Conservation (phyloP, 2,797 vertebrate species). For the Sebastiscus albofasciatus region DNA sequence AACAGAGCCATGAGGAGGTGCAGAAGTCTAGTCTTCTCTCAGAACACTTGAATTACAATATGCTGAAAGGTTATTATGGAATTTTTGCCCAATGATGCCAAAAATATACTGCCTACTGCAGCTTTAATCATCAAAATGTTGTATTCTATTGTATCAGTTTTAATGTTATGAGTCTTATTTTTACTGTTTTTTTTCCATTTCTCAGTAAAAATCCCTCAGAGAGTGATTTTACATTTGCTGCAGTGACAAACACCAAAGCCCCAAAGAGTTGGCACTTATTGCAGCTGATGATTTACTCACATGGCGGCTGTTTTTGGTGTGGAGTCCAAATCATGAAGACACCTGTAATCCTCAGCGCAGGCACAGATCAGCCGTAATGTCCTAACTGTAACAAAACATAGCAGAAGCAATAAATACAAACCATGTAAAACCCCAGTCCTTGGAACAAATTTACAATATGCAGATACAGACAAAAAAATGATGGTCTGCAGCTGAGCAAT, state of each 20-base stretch:
- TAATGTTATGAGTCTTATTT: background rate
- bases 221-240: background rate
- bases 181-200: background rate
- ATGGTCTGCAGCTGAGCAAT: background rate
- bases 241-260: background rate
- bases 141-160: background rate
- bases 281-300: constrained; percentile 81
- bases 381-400: constrained; percentile 78
- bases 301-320: constrained; percentile 83
- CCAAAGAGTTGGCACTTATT: background rate
- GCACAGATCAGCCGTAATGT: constrained; percentile 90
- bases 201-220: background rate
- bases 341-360: constrained; percentile 90
- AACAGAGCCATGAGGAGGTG: no score
- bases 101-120: no score
- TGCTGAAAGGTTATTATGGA: no score
- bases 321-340: constrained; percentile 72
- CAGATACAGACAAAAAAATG: background rate
- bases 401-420: background rate
- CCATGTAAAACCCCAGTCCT: background rate
- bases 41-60: no score
- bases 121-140: background rate
- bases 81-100: no score
- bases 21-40: no score
- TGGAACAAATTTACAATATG: background rate